phyloP scores from a whole-genome alignment of 2,113 vertebrate species.

The Oostethus manadensis region DNA sequence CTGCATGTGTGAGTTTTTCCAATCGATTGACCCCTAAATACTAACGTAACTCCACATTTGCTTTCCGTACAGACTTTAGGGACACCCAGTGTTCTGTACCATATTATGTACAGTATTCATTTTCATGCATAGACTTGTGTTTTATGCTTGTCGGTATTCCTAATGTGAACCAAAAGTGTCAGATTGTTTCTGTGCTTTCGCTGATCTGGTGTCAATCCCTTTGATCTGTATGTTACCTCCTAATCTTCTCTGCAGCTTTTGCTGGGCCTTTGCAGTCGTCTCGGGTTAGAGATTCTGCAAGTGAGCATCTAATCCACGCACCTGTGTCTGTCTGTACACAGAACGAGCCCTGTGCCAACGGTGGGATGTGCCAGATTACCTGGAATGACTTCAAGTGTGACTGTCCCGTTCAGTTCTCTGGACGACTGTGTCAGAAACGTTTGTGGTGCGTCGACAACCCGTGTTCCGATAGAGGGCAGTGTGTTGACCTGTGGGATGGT shows the following conservation, averaged over 20 bases:
- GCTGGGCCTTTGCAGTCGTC: constrained; percentile 5
- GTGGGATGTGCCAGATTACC: constrained; percentile 79
- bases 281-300: constrained; percentile 30
- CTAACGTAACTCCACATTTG: no score
- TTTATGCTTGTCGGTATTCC: not conserved
- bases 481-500: constrained; percentile 80
- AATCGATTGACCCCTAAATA: no score
- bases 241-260: constrained; percentile 36
- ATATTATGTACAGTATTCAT: no score
- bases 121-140: no score
- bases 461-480: constrained; percentile 74
- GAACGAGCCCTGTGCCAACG: constrained; percentile 82
- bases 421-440: constrained; percentile 79
- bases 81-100: no score
- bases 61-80: no score
- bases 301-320: constrained; percentile 31
- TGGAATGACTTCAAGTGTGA: constrained; percentile 92
- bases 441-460: constrained; percentile 84
- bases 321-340: constrained; percentile 54
- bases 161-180: not conserved
- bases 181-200: not conserved
- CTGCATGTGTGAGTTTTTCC: no score
- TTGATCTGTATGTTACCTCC: constrained; percentile 19
- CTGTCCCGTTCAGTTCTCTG: constrained; percentile 81
- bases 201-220: constrained; percentile 17